These are phyloP conservation scores for Cerastis leucographa DNA, from an alignment of 2,888 invertebrate species.

Conservation along the genomic window DNA sequence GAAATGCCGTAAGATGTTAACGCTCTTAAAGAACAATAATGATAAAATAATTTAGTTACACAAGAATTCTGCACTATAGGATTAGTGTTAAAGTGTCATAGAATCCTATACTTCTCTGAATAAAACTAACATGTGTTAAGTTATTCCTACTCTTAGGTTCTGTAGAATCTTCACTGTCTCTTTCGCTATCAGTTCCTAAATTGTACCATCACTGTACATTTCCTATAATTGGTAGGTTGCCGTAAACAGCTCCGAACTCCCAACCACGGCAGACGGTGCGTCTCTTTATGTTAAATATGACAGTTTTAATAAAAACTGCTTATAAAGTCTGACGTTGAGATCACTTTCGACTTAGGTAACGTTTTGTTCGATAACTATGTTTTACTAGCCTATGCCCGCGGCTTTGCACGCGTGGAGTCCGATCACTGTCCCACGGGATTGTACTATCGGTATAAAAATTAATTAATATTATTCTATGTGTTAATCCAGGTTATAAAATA, in stretches of 20 bases:
- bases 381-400: too few relatives aligned
- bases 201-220: constrained; percentile 35
- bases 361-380: background rate
- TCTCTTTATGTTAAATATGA: constrained; percentile 59
- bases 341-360: constrained; percentile 9
- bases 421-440: too few relatives aligned
- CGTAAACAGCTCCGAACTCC: constrained; percentile 61
- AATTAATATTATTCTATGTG: too few relatives aligned
- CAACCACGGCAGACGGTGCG: constrained; percentile 10
- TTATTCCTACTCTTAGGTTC: background rate
- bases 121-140: background rate
- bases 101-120: background rate
- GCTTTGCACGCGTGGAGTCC: too few relatives aligned
- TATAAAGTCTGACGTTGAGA: background rate
- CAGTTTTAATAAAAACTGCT: constrained; percentile 27
- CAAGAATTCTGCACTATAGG: background rate
- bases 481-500: too few relatives aligned
- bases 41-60: background rate
- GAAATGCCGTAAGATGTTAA: too few relatives aligned
- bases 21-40: background rate
- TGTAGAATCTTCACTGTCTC: background rate
- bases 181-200: constrained; percentile 32
- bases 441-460: too few relatives aligned
- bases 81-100: background rate
- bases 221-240: constrained; percentile 65